These are phyloP conservation scores for Leptogaster cylindrica DNA, from an alignment of 2,888 invertebrate species.

Conservation along the genomic window DNA sequence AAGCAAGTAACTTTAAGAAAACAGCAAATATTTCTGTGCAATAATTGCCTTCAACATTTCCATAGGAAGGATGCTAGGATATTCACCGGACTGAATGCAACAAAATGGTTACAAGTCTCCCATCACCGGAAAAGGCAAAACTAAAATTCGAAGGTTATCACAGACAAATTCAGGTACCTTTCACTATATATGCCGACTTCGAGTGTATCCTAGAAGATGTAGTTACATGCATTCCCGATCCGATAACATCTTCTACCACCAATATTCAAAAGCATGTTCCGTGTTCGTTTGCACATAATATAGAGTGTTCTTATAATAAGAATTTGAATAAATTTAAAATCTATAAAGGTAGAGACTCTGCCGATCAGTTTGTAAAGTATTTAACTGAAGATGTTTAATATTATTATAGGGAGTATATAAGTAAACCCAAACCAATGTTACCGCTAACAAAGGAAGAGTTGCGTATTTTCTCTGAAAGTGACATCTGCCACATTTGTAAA, in stretches of 20 bases:
- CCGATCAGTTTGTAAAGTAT: background rate
- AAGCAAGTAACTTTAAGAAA: background rate
- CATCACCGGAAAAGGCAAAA: slow-evolving; percentile 48
- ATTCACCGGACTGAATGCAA: slow-evolving; percentile 33
- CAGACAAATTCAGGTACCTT: slow-evolving; percentile 29
- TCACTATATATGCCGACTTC: slow-evolving; percentile 27
- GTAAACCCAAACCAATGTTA: background rate
- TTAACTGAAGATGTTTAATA: slow-evolving; percentile 5
- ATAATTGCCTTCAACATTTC: slow-evolving; percentile 24
- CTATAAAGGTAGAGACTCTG: background rate
- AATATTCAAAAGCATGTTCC: slow-evolving; percentile 3
- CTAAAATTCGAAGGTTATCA: slow-evolving; percentile 57
- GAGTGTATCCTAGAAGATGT: slow-evolving; percentile 48
- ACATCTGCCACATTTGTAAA: slow-evolving; percentile 19
- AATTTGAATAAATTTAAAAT: slow-evolving; percentile 12
- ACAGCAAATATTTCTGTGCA: slow-evolving; percentile 2
- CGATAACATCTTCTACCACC: slow-evolving; percentile 26
- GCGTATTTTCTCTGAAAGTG: background rate
- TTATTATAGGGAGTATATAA: background rate
- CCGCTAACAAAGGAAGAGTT: background rate
- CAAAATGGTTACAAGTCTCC: slow-evolving; percentile 54
- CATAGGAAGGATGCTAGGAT: background rate
- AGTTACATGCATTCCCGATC: slow-evolving; percentile 53
- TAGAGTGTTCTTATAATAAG: slow-evolving; percentile 17
- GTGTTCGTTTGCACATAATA: slow-evolving; percentile 11